These are phyloP conservation scores for Drosophila mimica DNA, from an alignment of 2,888 invertebrate genomes.

Conservation along the genomic window DNA sequence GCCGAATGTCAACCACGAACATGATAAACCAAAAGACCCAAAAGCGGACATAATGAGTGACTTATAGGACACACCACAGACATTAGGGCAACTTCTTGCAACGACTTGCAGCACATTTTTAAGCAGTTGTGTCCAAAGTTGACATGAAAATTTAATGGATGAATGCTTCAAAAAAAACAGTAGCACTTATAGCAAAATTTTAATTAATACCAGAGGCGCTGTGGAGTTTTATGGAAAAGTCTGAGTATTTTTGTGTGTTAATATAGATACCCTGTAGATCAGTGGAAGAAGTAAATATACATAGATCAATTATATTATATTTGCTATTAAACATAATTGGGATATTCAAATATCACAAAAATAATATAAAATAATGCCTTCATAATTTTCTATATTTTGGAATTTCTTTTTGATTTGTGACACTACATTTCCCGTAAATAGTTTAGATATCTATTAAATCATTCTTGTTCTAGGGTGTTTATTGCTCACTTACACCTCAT, in stretches of 20 bases:
- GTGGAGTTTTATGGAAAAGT: neutral
- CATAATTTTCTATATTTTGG: neutral
- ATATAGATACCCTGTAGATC: neutral
- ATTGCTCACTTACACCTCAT: neutral
- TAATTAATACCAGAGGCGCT: slow-evolving; percentile 34
- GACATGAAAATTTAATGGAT: neutral
- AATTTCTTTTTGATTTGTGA: neutral
- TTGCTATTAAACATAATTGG: neutral
- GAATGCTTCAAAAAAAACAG: slow-evolving; percentile 2
- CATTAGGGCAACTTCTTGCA: slow-evolving; percentile 33
- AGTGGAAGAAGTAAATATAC: neutral
- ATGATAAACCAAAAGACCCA: slow-evolving; percentile 68
- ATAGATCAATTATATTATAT: too few species aligned
- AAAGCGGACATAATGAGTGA: slow-evolving; percentile 76
- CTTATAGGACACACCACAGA: slow-evolving; percentile 55
- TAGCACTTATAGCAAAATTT: slow-evolving; percentile 36
- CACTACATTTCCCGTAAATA: neutral
- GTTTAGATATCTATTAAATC: neutral
- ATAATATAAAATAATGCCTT: neutral
- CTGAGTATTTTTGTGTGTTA: neutral
- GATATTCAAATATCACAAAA: neutral
- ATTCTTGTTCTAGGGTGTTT: neutral
- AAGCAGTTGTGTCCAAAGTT: slow-evolving; percentile 4
- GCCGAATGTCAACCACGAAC: slow-evolving; percentile 78
- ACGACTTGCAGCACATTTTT: slow-evolving; percentile 16